phyloP scores from a whole-genome alignment of 1,140 invertebrate genomes.

The Drosophila tristis region DNA sequence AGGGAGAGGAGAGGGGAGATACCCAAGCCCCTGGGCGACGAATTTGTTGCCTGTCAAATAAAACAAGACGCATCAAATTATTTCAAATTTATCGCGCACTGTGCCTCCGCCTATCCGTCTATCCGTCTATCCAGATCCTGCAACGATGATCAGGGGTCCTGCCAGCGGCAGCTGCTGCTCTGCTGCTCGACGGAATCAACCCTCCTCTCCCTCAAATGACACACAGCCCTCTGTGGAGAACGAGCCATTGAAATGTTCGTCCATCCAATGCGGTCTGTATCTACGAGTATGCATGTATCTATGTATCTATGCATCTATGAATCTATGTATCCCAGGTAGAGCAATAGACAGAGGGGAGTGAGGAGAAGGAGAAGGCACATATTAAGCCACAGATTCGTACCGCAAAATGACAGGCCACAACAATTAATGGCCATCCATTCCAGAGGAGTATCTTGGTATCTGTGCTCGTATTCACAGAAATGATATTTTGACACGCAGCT shows the following conservation, averaged over 20 bases:
- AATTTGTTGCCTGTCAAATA: conserved; percentile 80
- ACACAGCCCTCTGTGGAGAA: conserved; percentile 21
- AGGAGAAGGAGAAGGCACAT: conserved; percentile 20
- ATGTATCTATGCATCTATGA: neutral
- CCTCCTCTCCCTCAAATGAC: conserved; percentile 13
- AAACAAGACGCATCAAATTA: conserved; percentile 82
- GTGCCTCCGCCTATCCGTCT: neutral
- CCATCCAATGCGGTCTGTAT: conserved; percentile 8
- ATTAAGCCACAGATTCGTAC: conserved; percentile 73
- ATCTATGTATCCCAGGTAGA: conserved; percentile 11
- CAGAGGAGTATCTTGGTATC: conserved; percentile 12
- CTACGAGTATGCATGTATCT: neutral
- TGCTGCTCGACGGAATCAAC: conserved; percentile 8
- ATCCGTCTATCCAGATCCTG: conserved; percentile 10
- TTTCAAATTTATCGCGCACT: conserved; percentile 76
- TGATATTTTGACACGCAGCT: conserved; percentile 79
- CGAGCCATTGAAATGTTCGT: conserved; percentile 46
- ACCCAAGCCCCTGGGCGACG: conserved; percentile 59
- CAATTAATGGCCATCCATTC: conserved; percentile 61
- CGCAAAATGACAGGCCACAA: conserved; percentile 74
- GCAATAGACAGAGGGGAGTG: neutral
- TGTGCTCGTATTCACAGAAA: conserved; percentile 41
- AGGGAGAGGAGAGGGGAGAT: neutral
- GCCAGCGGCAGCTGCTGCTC: conserved; percentile 36
- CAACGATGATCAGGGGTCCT: conserved; percentile 1